Base-by-base conservation (phyloP, 2,888 invertebrate species). In the Eristalinus sepulchralis region DNA sequence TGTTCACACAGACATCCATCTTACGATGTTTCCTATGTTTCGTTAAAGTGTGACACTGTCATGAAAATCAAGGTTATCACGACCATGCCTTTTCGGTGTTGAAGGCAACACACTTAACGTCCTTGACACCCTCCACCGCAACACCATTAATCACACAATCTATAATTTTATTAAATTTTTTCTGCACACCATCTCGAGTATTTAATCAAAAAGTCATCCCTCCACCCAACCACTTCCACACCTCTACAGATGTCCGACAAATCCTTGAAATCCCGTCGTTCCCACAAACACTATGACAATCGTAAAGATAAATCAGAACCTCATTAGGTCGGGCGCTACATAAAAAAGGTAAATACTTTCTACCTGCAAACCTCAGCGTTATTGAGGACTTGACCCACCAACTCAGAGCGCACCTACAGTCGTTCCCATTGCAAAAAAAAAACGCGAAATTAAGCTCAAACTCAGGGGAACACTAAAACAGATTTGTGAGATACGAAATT, bases 401-500 rank as follows among this genome's bases (percentile, higher is more conserved):
- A 47, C 17, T n/a, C n/a, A n/a, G n/a, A n/a, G n/a, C 17, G 47
- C n/a, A n/a, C n/a, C n/a, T n/a, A n/a, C n/a, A 47, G 47, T 8
- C 53, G n/a, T 59, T 31, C 72, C 39, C 67, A 36, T 31, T 33
- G 39, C 27, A 34, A n/a, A 22, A 57, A 63, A 80, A 17, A 57
- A n/a, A n/a, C n/a, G 17, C 17, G 11, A 27, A 60, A 72, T 20
- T 57, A 72, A 71, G 31, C 68, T 73, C 67, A 24, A 81, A 71
- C 71, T 70, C 75, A 33, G 47, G 70, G 71, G 80, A 62, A 53
- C 71, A 67, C 70, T 76, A 57, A 75, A 80, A 67, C 64, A 70
- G 77, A 77, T 77, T 81, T 85, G 62, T 24, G 67, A 77, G 81
- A 81, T 72, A 85, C 59, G 53, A 70, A 81, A 82, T 85, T 85